Evolutionary conservation across 2,797 vertebrate genomes (phyloP), one percentile per base, ranked within the genome.

Genomic region (Syngnathus acus): DNA sequence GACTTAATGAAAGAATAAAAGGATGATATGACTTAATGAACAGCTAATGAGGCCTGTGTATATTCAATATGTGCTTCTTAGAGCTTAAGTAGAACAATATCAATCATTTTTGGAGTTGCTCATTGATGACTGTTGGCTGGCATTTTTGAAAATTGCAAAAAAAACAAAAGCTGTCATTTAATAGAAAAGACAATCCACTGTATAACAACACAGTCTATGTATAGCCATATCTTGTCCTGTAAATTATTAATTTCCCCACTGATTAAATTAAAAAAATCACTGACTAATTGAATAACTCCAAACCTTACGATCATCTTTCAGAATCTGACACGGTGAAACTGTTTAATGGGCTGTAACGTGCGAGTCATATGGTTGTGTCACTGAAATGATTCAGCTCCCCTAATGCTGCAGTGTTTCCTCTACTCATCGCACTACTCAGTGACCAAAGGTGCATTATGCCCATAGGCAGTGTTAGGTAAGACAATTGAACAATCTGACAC

Each of bases 21-120:
- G 84, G 84, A 88, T 87, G 81, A 84, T 86, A 87, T 87, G 80
- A 90, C 86, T 90, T 90, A 90, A 90, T 89, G 88, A 90, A 89
- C 76, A 68, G 77, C 86, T 87, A 90, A 90, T 77, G 81, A 90
- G 87, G 80, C 84, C 81, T 78, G 80, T 62, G 80, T 84, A 78
- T 83, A 67, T 90, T 87, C 86, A 86, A 88, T 89, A 84, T 87
- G 78, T 75, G 76, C 76, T 89, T 90, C 87, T 86, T 88, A 80
- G 76, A 81, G 84, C 82, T 87, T 89, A 90, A 91, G 90, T 91
- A 90, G 82, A 85, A 72, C 75, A 86, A 84, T 86, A 89, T 87
- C 84, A 80, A 47, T 75, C 78, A 82, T 86, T 82, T 89, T 89
- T 87, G 81, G 85, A 85, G 84, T 87, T 80, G 78, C 67, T 78